Base-by-base conservation (phyloP, 1,140 invertebrate species). In the Hyles vespertilio region DNA sequence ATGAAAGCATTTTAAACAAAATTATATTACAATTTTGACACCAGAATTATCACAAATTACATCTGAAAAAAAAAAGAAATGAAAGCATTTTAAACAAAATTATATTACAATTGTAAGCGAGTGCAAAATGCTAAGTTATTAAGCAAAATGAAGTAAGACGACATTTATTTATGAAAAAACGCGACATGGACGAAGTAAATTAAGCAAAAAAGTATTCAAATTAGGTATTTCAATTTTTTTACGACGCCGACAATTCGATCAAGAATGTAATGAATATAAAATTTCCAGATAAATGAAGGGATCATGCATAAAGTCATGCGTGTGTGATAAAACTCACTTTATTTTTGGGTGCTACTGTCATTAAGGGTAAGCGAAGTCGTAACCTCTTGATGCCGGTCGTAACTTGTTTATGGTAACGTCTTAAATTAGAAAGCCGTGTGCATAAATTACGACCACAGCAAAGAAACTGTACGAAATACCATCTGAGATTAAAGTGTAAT, bases 351-450 rank as follows among this genome's bases (percentile, higher is more conserved):
- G 70, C 69, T 73, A 68, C 65, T 74, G 66, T 81, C 80, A 83
- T 83, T 81, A 83, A 79, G 80, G 69, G 64, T 72, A 59, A 65
- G 67, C 59, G 53, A 67, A 72, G 73, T 79, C 78, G 75, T 83
- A 83, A 83, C 73, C 72, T 67, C 67, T 77, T 83, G 76, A 83
- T 81, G 73, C 60, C 69, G 69, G 69, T 81, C 78, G 75, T 83
- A 81, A 83, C 79, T 72, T 76, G 78, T 83, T 83, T 83, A 83
- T 81, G 70, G 74, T 73, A 74, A 69, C 60, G 72, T 72, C 74
- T 77, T 73, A 74, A 79, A 81, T 83, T 81, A 81, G 74, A 77
- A 76, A 76, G 62, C 56, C 58, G 65, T 74, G 72, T 72, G 69
- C 66, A 71, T 68, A 74, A 65, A 77, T 75, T 71, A 72, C 51